These are phyloP conservation scores for Meghimatium bilineatum DNA, from an alignment of 2,888 invertebrate species.

Conservation along the genomic window DNA sequence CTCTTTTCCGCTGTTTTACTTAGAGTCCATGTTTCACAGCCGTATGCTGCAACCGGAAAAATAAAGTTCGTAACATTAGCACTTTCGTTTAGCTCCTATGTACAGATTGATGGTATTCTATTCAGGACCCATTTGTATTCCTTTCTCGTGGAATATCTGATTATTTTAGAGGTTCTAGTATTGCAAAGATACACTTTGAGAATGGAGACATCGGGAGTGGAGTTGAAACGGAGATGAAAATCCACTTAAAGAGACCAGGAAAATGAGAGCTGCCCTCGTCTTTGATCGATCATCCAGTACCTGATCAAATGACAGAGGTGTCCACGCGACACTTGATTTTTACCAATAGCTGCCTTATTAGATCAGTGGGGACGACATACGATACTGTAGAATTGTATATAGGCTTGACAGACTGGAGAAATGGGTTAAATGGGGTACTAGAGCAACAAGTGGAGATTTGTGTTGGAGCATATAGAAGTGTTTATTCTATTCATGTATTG, in stretches of 20 bases:
- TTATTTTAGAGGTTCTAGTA: not conserved
- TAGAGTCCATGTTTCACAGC: no score
- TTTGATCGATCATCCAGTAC: conserved; percentile 34
- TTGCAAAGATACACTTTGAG: not conserved
- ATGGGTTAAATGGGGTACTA: not conserved
- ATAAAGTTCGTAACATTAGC: no score
- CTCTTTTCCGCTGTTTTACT: no score
- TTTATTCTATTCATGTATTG: no score
- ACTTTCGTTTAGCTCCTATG: no score
- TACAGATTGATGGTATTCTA: no score
- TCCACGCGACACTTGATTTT: conserved; percentile 27
- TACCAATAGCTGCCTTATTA: conserved; percentile 20
- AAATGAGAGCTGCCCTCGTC: conserved; percentile 27
- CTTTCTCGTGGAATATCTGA: conserved; percentile 10
- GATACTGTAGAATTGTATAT: not conserved
- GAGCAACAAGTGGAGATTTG: not conserved
- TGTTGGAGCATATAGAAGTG: not conserved
- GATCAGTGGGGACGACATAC: conserved; percentile 22
- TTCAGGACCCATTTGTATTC: no score
- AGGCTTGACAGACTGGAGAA: not conserved
- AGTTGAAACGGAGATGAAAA: not conserved
- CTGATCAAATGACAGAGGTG: conserved; percentile 31
- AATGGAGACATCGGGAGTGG: not conserved
- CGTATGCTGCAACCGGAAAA: no score
- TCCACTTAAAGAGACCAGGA: conserved; percentile 19